These are phyloP conservation scores for mouse (Mus musculus) DNA, from an alignment of 2,113 vertebrate species.

Conservation along the genomic window DNA sequence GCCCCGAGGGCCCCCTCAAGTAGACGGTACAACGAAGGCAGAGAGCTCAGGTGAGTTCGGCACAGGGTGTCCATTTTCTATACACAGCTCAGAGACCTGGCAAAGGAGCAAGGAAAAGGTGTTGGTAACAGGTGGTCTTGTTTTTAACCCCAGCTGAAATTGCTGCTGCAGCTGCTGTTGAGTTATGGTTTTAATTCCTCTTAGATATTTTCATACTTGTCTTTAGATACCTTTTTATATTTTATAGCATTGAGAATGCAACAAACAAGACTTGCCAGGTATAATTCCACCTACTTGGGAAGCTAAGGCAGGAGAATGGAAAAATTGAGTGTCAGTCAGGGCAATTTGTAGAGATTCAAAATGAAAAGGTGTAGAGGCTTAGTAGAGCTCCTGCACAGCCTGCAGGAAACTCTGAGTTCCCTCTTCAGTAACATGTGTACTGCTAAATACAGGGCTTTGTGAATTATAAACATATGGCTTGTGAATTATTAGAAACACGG, in stretches of 20 bases:
- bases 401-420: not conserved
- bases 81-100: conserved; percentile 33
- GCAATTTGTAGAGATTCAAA: not conserved
- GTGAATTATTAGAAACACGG: not conserved
- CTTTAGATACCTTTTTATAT: not conserved
- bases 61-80: not conserved
- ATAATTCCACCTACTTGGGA: not conserved
- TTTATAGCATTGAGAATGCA: not conserved
- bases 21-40: conserved; percentile 91
- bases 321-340: not conserved
- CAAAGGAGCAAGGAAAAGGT: conserved; percentile 15
- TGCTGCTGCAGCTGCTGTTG: not conserved
- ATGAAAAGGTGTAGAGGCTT: not conserved
- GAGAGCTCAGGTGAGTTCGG: conserved; percentile 93
- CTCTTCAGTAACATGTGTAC: not conserved
- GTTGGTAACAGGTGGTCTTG: not conserved
- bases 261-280: not conserved
- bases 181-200: not conserved
- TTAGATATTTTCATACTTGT: not conserved
- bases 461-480: not conserved
- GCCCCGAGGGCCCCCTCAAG: conserved; percentile 87
- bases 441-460: not conserved
- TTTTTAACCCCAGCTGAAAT: not conserved
- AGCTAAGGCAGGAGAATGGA: not conserved
- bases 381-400: too few species aligned